Evolutionary conservation across 2,113 vertebrate genomes (phyloP), one percentile per base, ranked within the genome.

Genomic region (Zosterops lateralis): DNA sequence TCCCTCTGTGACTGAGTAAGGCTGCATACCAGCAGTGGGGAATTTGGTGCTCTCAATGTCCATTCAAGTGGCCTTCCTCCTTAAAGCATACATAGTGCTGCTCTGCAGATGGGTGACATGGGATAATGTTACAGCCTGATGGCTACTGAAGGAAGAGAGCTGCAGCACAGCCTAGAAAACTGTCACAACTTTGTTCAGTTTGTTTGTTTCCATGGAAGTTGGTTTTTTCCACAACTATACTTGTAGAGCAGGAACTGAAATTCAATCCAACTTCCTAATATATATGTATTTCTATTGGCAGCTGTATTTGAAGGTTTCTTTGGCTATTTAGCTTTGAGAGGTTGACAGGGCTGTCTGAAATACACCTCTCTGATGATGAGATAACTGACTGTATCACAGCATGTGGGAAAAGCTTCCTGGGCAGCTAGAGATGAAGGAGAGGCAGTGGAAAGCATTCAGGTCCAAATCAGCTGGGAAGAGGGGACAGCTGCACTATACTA

Each of bases 331-430:
- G 58, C 45, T 82, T 84, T 80, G 67, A 65, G 67, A 90, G 42
- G 38, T 45, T 94, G 71, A 66, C 66, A 88, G 91, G 62, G 67
- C 58, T 76, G 31, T 54, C 38, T 2, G 2, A 95, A 88, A 54
- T 58, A 28, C 15, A 80, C 9, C 68, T 22, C 31, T 67, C 20
- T 75, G 53, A 58, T 47, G 53, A 66, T 26, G 78, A 91, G 44
- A 42, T 70, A 58, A 66, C 17, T 53, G 71, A 75, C 45, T 0
- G 0, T 91, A 57, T 45, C 0, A 0, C 16, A 68, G 38, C 29
- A 6, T 66, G 47, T 73, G 2, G 0, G 38, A 38, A 70, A 68
- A 32, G 45, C 54, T 81, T 48, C 54, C 54, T 48, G 38, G 75
- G 54, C 66, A 90, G 80, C 62, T 40, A 36, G 40, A 84, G 58